Evolutionary conservation across 2,888 invertebrate species (phyloP).

Genomic region (Allophyes oxyacanthae): DNA sequence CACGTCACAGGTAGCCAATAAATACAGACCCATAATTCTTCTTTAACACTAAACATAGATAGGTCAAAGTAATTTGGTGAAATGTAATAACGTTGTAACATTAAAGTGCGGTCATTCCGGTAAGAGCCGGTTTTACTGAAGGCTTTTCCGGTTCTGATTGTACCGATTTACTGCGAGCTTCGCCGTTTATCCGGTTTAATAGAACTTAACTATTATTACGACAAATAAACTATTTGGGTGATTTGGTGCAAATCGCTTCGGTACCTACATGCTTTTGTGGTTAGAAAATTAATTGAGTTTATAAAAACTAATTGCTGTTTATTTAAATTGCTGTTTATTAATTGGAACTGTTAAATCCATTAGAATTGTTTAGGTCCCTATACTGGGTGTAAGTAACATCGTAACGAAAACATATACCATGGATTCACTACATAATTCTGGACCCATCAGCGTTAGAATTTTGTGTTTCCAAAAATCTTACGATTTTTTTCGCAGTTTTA

Average conservation of each 20-base stretch:
- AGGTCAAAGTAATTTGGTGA: conserved; percentile 58
- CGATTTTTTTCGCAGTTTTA: too few relatives aligned
- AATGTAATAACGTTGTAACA: conserved; percentile 65
- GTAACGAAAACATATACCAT: too few relatives aligned
- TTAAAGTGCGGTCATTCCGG: conserved; percentile 65
- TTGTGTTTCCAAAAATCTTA: too few relatives aligned
- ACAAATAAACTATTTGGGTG: conserved; percentile 8
- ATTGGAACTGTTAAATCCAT: not conserved
- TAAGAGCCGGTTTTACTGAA: conserved; percentile 53
- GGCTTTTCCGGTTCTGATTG: conserved; percentile 60
- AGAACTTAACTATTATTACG: conserved; percentile 24
- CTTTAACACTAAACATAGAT: conserved; percentile 44
- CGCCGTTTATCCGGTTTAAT: conserved; percentile 31
- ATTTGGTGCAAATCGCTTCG: conserved; percentile 17
- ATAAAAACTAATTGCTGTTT: conserved; percentile 4
- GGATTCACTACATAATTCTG: too few relatives aligned
- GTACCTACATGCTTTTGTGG: conserved; percentile 7
- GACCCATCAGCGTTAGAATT: too few relatives aligned
- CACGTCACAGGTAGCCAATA: conserved; percentile 56
- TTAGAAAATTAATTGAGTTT: conserved; percentile 11
- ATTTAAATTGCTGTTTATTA: too few relatives aligned
- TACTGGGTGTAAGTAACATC: too few relatives aligned
- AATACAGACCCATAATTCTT: conserved; percentile 56
- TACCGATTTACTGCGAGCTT: conserved; percentile 56
- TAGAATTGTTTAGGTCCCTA: too few relatives aligned